Base-by-base conservation (phyloP, 2,797 vertebrate species). In the Pantherophis vulpinus region DNA sequence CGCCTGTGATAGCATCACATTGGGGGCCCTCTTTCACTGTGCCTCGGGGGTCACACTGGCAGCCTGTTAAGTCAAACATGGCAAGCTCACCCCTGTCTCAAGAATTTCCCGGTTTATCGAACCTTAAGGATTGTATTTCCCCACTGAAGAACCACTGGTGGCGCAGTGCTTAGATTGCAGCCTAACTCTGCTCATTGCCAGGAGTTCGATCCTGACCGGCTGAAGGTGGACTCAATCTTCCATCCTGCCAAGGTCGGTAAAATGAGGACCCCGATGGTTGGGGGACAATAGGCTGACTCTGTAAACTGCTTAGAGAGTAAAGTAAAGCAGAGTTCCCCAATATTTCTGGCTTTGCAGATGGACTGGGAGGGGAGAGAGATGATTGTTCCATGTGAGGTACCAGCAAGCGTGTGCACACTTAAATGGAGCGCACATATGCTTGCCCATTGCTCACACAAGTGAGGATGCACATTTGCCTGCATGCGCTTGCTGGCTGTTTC, bases 1-100 rank as follows among this genome's bases (percentile, higher is more conserved):
- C 98, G 0, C 98, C 98, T 0, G 98, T 99, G 96, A 98, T 98
- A 94, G 98, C 98, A 94, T 99, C 98, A 29, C 98, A 99, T 0
- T 98, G 98, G 5, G 97, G 97, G 90, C 96, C 98, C 94, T 97
- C 96, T 47, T 97, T 97, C 54, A 98, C 98, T 0, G 97, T 98
- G 51, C 98, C 98, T 61, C 97, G 97, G 0, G 97, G 98, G 93
- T 99, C 98, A 92, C 98, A 99, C 95, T 98, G 98, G 95, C 98
- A 99, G 0, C 98, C 98, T 99, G 97, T 87, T 27, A 32, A 83
- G 10, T n/a, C 70, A 47, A n/a, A 55, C 29, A 54, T 10, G 14
- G 66, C 14, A 79, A 79, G 88, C 37, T 42, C 4, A 54, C 29
- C 10, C 37, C 27, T 6, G 2, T 11, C 25, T 11, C 13, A 25